Percentiles rank a stretch among this genome's conserved stretches.
Conservation (phyloP, 2,888 invertebrate genomes). For the Hypena proboscidalis region DNA sequence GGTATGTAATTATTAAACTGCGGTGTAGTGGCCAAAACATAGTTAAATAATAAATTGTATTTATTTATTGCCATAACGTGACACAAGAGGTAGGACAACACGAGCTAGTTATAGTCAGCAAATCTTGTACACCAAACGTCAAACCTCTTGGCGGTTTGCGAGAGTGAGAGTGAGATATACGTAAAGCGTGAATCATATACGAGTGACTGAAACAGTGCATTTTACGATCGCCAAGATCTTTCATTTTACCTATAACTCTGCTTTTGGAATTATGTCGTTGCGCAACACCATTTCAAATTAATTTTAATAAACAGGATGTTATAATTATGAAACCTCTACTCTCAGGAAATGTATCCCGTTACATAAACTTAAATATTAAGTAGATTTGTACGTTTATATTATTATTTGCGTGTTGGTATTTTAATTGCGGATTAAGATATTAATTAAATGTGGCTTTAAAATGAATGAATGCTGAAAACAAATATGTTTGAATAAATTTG, state of each 20-base stretch:
- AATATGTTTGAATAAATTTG: slow-evolving; percentile 5
- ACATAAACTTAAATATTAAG: slow-evolving; percentile 49
- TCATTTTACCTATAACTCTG: no score
- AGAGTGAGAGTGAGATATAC: no score
- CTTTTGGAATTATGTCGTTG: slow-evolving; percentile 76
- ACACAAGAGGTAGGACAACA: slow-evolving; percentile 50
- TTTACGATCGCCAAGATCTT: no score
- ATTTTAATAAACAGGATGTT: slow-evolving; percentile 81
- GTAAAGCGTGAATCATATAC: no score
- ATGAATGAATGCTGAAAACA: background rate
- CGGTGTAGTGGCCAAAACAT: no score
- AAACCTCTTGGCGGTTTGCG: no score
- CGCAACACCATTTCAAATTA: slow-evolving; percentile 74
- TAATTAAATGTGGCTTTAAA: slow-evolving; percentile 2
- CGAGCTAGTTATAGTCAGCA: slow-evolving; percentile 53
- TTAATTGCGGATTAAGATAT: background rate
- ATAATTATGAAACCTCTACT: slow-evolving; percentile 71
- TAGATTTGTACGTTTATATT: slow-evolving; percentile 18
- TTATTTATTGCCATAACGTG: slow-evolving; percentile 23
- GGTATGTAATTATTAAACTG: no score
- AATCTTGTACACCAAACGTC: no score
- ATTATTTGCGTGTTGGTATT: slow-evolving; percentile 8
- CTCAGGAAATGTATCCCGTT: slow-evolving; percentile 65
- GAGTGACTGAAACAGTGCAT: no score
- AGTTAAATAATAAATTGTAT: no score